Conservation (phyloP, 1,140 invertebrate species). For the Latrodectus geometricus region DNA sequence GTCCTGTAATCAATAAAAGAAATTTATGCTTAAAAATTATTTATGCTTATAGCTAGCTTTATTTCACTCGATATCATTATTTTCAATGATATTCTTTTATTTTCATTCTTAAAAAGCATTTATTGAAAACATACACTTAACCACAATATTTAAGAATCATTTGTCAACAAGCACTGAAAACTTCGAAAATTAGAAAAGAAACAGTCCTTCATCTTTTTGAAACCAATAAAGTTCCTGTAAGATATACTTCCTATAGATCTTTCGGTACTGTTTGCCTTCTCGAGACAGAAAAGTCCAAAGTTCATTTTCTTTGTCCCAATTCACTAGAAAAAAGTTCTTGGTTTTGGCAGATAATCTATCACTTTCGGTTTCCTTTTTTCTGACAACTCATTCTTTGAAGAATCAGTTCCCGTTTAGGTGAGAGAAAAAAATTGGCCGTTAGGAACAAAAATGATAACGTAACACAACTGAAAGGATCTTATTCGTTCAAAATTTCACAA, state of each 20-base stretch:
- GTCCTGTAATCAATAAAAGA: too few species aligned
- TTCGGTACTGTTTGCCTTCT: conserved; percentile 16
- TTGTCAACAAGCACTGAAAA: not conserved
- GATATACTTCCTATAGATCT: conserved; percentile 16
- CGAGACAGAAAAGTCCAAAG: conserved; percentile 34
- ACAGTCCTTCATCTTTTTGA: not conserved
- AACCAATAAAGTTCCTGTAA: not conserved
- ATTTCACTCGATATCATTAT: too few species aligned
- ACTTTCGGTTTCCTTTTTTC: conserved; percentile 50
- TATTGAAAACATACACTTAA: too few species aligned
- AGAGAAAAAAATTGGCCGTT: conserved; percentile 12
- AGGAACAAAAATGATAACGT: conserved; percentile 15
- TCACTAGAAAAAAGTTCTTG: conserved; percentile 37
- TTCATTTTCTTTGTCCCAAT: conserved; percentile 46
- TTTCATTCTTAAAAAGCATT: too few species aligned
- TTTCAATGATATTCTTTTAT: too few species aligned
- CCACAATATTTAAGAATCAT: too few species aligned
- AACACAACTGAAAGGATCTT: not conserved
- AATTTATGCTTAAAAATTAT: too few species aligned
- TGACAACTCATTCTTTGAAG: conserved; percentile 55
- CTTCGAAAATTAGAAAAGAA: not conserved
- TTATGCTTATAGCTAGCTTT: too few species aligned
- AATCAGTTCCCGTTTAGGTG: conserved; percentile 41
- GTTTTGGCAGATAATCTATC: conserved; percentile 58
- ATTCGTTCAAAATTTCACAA: conserved; percentile 2